Evolutionary conservation across 2,797 vertebrate species (phyloP).

Genomic region (Ceryle rudis): DNA sequence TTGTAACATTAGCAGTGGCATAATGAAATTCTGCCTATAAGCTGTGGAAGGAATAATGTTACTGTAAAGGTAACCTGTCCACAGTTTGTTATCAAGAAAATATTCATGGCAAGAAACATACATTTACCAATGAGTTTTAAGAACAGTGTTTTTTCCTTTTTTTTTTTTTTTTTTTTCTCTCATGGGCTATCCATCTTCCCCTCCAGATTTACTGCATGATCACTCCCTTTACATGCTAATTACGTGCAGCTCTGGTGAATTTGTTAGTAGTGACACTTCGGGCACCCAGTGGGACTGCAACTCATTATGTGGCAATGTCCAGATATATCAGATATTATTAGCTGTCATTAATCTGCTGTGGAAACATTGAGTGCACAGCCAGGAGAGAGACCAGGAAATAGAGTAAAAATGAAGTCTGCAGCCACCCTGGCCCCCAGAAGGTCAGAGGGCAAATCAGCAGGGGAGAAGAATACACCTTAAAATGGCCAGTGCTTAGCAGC

Average conservation of each 20-base stretch:
- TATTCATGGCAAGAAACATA: constrained; percentile 88
- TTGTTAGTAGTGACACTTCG: constrained; percentile 99
- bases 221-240: constrained; percentile 97
- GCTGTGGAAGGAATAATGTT: constrained; percentile 98
- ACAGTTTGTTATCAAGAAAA: constrained; percentile 92
- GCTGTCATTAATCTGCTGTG: constrained; percentile 99
- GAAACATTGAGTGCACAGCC: constrained; percentile 80
- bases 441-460: constrained; percentile 82
- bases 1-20: constrained; percentile 94
- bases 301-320: constrained; percentile 98
- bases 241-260: constrained; percentile 91
- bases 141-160: constrained; percentile 58
- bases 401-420: constrained; percentile 83
- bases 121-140: constrained; percentile 79
- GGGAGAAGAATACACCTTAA: constrained; percentile 67
- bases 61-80: constrained; percentile 99
- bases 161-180: constrained; percentile 77
- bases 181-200: constrained; percentile 89
- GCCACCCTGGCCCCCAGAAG: constrained; percentile 75
- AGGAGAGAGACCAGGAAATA: constrained; percentile 82
- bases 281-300: constrained; percentile 95
- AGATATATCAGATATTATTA: constrained; percentile 99
- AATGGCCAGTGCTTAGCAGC: constrained; percentile 34
- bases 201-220: constrained; percentile 92
- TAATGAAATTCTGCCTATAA: constrained; percentile 99